Percentiles rank a stretch among this genome's conserved stretches.
Conservation (phyloP, 2,888 invertebrate species). For the Holacanthella duospinosa region DNA sequence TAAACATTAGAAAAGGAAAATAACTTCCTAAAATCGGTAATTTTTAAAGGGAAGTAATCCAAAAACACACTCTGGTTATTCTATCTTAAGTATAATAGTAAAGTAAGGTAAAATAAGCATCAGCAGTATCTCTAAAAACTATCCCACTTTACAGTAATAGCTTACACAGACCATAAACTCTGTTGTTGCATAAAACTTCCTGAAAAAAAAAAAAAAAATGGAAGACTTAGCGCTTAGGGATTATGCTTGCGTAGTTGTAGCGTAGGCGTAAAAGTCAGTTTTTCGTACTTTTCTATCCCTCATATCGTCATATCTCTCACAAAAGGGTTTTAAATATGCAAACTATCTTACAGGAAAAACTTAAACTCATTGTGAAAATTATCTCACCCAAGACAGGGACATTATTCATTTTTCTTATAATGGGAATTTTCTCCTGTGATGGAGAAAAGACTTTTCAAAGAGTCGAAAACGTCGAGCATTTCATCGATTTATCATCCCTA, state of each 20-base stretch:
- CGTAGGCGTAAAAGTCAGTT: too few species aligned
- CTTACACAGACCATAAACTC: not conserved
- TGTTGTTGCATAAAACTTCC: not conserved
- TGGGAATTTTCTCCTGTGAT: not conserved
- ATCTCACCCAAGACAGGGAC: not conserved
- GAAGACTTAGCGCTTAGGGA: too few species aligned
- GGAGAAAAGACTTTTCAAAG: too few species aligned
- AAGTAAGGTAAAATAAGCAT: too few species aligned
- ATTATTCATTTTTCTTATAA: not conserved
- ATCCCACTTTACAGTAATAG: not conserved
- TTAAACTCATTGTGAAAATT: not conserved
- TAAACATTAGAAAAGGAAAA: not conserved
- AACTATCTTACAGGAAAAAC: not conserved
- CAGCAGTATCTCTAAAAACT: not conserved
- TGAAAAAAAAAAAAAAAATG: too few species aligned
- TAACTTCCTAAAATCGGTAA: too few species aligned
- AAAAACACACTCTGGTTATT: too few species aligned
- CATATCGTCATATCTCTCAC: too few species aligned
- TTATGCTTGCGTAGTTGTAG: too few species aligned
- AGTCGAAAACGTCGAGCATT: not conserved
- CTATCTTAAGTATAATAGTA: too few species aligned
- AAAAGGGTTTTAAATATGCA: not conserved
- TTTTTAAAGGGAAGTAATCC: too few species aligned
- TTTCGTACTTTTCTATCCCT: too few species aligned
- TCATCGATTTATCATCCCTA: not conserved